A percentile compares a stretch with the other conserved stretches of the same genome.
These are phyloP conservation scores for Rhinophrynus dorsalis DNA, from an alignment of 2,797 vertebrate species.

Conservation along the genomic window DNA sequence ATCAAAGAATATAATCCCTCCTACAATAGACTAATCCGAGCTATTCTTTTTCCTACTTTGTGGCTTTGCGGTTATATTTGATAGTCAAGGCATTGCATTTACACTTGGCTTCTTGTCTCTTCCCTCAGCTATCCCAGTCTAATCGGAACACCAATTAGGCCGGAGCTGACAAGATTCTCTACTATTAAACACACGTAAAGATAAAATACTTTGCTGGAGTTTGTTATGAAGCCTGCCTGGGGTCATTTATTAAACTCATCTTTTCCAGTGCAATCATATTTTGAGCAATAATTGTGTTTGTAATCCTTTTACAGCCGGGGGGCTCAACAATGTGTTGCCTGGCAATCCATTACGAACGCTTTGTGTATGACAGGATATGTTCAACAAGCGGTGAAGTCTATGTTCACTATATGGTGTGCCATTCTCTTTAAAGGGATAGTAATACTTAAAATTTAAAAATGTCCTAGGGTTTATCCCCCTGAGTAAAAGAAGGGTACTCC, in stretches of 20 bases:
- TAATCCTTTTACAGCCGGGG: conserved; percentile 28
- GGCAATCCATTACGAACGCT: not conserved
- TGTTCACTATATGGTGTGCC: too few species aligned
- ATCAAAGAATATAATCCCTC: too few species aligned
- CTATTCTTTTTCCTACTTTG: not conserved
- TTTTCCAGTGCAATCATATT: conserved; percentile 23
- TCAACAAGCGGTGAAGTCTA: too few species aligned
- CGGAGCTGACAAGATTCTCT: conserved; percentile 31
- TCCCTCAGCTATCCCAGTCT: not conserved
- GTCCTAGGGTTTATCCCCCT: too few species aligned
- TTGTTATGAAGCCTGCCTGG: not conserved
- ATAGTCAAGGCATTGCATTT: not conserved
- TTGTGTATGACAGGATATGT: too few species aligned
- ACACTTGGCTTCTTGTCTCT: not conserved
- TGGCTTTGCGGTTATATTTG: not conserved
- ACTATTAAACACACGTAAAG: conserved; percentile 39
- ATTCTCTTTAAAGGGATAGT: too few species aligned
- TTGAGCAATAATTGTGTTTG: conserved; percentile 42
- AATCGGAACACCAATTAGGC: conserved; percentile 11
- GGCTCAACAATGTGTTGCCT: conserved; percentile 2
- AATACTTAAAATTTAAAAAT: too few species aligned
- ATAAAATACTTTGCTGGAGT: conserved; percentile 29
- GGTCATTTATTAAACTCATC: conserved; percentile 42
- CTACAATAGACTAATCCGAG: too few species aligned
- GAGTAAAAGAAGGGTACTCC: too few species aligned